Evolutionary conservation across 1,140 invertebrate genomes (phyloP).

Genomic region (Drosophila tani): DNA sequence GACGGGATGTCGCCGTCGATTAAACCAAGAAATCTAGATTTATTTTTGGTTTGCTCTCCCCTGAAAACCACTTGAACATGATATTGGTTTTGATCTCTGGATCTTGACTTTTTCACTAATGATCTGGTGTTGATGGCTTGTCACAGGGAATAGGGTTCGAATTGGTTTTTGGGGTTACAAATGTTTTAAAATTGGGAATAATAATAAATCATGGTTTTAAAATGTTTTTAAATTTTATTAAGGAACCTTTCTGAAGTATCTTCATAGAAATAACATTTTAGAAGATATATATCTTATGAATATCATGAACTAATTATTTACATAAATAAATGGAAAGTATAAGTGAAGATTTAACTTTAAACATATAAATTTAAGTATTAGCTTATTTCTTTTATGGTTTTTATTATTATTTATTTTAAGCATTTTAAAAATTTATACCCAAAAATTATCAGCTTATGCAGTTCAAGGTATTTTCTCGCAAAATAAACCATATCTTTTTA

Average conservation of each 20-base stretch:
- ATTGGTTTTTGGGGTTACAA: too few species aligned
- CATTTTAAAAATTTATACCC: too few species aligned
- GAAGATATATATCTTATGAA: background rate
- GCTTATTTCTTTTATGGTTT: too few species aligned
- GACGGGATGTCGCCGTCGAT: slow-evolving; percentile 75
- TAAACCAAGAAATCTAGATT: slow-evolving; percentile 52
- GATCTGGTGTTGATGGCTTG: slow-evolving; percentile 34
- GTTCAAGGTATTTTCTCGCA: background rate
- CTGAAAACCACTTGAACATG: slow-evolving; percentile 57
- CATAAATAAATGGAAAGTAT: background rate
- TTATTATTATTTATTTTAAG: too few species aligned
- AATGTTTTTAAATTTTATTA: background rate
- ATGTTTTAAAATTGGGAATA: background rate
- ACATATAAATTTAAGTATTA: too few species aligned
- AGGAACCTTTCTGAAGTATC: too few species aligned
- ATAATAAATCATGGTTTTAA: background rate
- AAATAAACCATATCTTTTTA: too few species aligned
- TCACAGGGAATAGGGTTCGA: background rate
- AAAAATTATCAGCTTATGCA: background rate
- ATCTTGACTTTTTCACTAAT: slow-evolving; percentile 35
- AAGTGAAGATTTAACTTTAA: too few species aligned
- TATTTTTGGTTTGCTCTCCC: slow-evolving; percentile 7
- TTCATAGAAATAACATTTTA: background rate
- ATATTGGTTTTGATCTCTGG: slow-evolving; percentile 1
- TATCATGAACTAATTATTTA: background rate